Evolutionary conservation across 2,888 invertebrate genomes (phyloP), one percentile per base, ranked within the genome.

Genomic region (Chaetogeoica ovagalla): DNA sequence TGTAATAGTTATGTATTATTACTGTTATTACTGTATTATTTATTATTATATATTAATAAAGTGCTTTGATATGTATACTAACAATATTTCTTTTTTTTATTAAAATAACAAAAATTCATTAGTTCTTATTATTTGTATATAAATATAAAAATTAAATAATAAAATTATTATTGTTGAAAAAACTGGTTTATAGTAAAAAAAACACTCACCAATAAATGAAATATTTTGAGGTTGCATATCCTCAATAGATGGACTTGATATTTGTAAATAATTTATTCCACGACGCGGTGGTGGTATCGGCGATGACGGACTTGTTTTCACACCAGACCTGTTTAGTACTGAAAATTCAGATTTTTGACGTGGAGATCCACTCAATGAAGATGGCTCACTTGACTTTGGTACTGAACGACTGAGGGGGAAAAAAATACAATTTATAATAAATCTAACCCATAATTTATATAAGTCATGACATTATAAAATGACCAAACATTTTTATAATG

Each of bases 211-310:
- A 84, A 95, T 95, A 85, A 96, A 96, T 79, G 95, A 95, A 85
- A 96, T 95, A 87, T 93, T 95, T 86, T 96, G 96, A 0, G 96
- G 95, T 84, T 94, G 95, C 95, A 96, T 95, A 85, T 94, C 94
- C 85, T 94, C 94, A 37, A 90, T 90, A 77, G 91, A 90, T 48
- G 91, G 91, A 19, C 90, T 89, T 48, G 91, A 90, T 69, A 91
- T 88, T 2, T 91, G 89, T 15, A 90, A 89, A 83, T 84, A 84
- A 39, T 82, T 84, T 55, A 83, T 37, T 21, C 62, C 82, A 17
- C 83, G 82, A 11, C 84, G 82, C 2, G 84, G 84, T 0, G 84
- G 83, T 30, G 84, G 84, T 43, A 84, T 83, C 6, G 84, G 84
- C 11, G 83, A 83, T 30, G 82, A 82, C 75, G 83, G 63, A 81